These are phyloP conservation scores for Melanerpes formicivorus DNA, from an alignment of 2,113 vertebrate genomes.

Conservation along the genomic window DNA sequence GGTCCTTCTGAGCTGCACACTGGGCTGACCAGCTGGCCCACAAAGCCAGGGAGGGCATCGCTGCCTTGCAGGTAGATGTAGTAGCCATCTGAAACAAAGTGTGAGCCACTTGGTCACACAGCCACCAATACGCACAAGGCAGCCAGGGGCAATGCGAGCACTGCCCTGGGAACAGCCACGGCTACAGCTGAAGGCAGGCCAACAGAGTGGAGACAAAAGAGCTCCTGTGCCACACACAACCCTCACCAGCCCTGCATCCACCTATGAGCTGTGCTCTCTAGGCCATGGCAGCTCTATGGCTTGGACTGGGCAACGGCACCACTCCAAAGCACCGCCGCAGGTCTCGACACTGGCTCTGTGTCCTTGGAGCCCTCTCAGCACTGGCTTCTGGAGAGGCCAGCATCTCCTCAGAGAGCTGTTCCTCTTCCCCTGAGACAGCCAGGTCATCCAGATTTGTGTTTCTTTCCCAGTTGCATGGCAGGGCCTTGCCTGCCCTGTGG, in stretches of 20 bases:
- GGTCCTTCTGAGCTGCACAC: slow-evolving; percentile 63
- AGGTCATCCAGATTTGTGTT: background rate
- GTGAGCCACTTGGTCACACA: background rate
- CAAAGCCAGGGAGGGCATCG: slow-evolving; percentile 50
- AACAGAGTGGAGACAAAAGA: background rate
- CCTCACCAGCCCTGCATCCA: background rate
- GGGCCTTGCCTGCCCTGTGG: background rate
- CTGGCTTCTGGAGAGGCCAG: background rate
- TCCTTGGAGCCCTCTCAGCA: background rate
- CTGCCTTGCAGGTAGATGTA: slow-evolving; percentile 80
- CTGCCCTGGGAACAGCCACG: fast-evolving
- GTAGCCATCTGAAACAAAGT: slow-evolving; percentile 73
- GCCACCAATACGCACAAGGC: background rate
- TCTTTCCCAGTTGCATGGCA: background rate
- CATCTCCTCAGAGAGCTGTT: background rate
- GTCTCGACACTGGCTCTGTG: background rate
- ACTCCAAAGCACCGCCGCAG: background rate
- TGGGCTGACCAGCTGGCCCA: slow-evolving; percentile 74
- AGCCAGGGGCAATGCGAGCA: background rate
- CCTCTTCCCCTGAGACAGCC: background rate
- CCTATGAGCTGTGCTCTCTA: background rate
- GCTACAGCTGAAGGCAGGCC: background rate
- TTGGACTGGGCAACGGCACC: background rate
- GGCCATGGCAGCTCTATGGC: background rate
- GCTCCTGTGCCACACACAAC: background rate